Percentiles rank a stretch among this genome's conserved stretches.
Evolutionary conservation across 1,140 invertebrate species (phyloP).

Genomic region (Drosophila sechellia): DNA sequence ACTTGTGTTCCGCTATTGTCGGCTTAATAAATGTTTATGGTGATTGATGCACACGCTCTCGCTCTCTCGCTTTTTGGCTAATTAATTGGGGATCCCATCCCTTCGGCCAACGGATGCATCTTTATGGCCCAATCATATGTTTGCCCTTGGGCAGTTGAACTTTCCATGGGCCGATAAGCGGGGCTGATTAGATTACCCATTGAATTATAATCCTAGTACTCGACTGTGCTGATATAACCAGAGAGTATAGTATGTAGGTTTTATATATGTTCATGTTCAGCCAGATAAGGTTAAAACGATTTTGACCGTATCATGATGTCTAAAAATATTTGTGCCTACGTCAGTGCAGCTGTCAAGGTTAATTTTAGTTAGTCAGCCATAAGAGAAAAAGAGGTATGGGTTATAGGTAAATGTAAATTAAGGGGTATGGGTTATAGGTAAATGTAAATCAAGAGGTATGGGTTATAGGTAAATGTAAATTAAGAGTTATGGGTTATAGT

Average conservation of each 20-base stretch:
- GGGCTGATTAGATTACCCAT: conserved; percentile 46
- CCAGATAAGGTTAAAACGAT: conserved; percentile 26
- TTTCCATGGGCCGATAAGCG: conserved; percentile 34
- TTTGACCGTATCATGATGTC: conserved; percentile 12
- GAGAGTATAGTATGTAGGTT: neutral
- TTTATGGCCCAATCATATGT: conserved; percentile 35
- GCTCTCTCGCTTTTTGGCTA: conserved; percentile 14
- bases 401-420: too few relatives aligned
- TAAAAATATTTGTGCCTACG: conserved; percentile 41
- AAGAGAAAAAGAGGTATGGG: too few relatives aligned
- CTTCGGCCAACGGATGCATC: conserved; percentile 23
- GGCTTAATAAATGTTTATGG: conserved; percentile 51
- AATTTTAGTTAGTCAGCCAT: conserved; percentile 9
- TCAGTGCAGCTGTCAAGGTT: conserved; percentile 28
- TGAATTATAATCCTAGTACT: conserved; percentile 49
- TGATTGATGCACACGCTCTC: conserved; percentile 28
- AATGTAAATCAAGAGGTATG: too few relatives aligned
- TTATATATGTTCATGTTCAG: conserved; percentile 7
- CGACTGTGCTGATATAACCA: conserved; percentile 1
- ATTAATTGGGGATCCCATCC: conserved; percentile 37
- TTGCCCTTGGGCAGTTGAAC: conserved; percentile 21
- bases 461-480: too few relatives aligned
- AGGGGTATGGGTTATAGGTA: too few relatives aligned
- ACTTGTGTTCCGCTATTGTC: conserved; percentile 49
- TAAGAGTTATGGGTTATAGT: too few relatives aligned